phyloP scores from a whole-genome alignment of 2,113 vertebrate genomes.

The Stomatorhinus ivindoensis region DNA sequence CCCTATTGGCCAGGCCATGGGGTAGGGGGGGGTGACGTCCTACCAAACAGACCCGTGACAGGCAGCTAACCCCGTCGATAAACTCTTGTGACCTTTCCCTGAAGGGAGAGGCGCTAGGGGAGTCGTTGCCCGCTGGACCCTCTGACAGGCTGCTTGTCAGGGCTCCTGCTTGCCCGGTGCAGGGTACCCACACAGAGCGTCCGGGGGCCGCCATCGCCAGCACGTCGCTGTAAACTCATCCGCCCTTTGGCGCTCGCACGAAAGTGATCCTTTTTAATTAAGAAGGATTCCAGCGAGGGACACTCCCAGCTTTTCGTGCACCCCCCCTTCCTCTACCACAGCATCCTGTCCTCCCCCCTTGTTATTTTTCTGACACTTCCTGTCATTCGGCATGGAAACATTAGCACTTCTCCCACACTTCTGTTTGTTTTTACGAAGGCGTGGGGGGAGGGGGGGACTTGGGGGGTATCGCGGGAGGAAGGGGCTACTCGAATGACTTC shows the following conservation, averaged over 20 bases:
- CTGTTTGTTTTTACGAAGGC: slow-evolving; percentile 38
- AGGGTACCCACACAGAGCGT: slow-evolving; percentile 2
- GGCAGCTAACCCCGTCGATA: slow-evolving; percentile 26
- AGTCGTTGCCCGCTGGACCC: background rate
- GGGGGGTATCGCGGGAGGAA: background rate
- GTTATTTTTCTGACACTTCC: slow-evolving; percentile 48
- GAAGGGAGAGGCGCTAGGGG: background rate
- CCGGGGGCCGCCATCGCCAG: slow-evolving; percentile 13
- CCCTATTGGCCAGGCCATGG: background rate
- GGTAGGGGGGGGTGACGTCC: slow-evolving; percentile 17
- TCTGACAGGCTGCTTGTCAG: slow-evolving; percentile 20
- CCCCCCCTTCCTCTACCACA: slow-evolving; percentile 29
- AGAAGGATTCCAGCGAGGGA: slow-evolving; percentile 48
- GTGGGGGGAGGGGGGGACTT: slow-evolving; percentile 16
- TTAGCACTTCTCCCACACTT: slow-evolving; percentile 42
- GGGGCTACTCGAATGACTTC: background rate
- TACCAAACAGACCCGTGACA: slow-evolving; percentile 24
- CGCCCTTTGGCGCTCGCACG: slow-evolving; percentile 26
- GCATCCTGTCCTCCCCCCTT: slow-evolving; percentile 38
- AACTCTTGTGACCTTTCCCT: background rate
- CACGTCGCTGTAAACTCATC: slow-evolving; percentile 37
- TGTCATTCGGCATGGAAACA: slow-evolving; percentile 45
- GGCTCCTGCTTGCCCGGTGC: slow-evolving; percentile 29
- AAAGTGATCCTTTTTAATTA: slow-evolving; percentile 50
- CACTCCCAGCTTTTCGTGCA: slow-evolving; percentile 33